phyloP scores from a whole-genome alignment of 2,113 vertebrate species.

The Glaucidium brasilianum region DNA sequence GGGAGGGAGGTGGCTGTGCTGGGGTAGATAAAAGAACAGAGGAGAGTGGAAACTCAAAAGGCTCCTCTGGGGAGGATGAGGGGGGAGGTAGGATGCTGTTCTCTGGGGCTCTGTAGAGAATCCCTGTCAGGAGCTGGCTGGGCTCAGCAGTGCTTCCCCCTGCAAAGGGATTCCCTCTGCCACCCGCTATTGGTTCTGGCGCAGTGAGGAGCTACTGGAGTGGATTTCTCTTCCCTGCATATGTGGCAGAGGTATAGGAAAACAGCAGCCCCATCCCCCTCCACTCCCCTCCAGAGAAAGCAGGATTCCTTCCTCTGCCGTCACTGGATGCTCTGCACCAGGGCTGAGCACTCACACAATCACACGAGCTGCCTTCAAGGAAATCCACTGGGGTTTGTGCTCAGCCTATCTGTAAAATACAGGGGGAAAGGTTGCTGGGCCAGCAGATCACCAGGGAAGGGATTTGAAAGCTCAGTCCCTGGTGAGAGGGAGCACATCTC shows the following conservation, averaged over 20 bases:
- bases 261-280: neutral
- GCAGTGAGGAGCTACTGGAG: neutral
- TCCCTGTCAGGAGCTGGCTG: neutral
- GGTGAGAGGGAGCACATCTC: neutral
- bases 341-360: neutral
- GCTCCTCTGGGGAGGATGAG: neutral
- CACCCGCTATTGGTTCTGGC: constrained; percentile 1
- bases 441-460: neutral
- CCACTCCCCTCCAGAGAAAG: neutral
- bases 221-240: neutral
- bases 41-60: neutral
- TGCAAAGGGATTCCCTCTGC: constrained; percentile 47
- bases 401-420: neutral
- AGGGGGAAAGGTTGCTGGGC: neutral
- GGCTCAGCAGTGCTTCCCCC: neutral
- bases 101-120: neutral
- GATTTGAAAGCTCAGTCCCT: neutral
- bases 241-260: neutral
- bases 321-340: neutral
- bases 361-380: fast-evolving
- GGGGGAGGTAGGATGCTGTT: neutral
- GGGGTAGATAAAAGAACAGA: neutral
- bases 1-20: neutral
- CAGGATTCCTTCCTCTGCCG: neutral
- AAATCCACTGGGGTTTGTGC: fast-evolving